Evolutionary conservation across 2,113 vertebrate species (phyloP).

Genomic region (Anarrhichthys ocellatus): DNA sequence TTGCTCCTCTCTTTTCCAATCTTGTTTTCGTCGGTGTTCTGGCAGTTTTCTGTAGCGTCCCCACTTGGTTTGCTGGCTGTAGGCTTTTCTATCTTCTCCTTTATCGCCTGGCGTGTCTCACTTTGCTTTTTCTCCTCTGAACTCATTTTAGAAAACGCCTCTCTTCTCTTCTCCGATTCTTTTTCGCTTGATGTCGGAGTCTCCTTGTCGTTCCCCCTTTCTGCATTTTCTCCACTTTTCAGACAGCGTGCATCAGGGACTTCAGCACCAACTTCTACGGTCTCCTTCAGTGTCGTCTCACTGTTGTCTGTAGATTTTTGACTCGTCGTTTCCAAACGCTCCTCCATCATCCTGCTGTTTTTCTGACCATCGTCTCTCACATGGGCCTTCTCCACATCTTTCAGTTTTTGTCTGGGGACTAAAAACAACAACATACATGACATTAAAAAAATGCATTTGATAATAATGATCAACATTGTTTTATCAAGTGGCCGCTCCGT

Average conservation of each 20-base stretch:
- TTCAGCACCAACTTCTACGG: neutral
- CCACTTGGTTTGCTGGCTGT: neutral
- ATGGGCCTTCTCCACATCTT: neutral
- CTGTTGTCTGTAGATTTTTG: neutral
- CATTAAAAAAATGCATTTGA: neutral
- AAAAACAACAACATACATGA: neutral
- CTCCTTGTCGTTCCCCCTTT: neutral
- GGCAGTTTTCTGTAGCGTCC: neutral
- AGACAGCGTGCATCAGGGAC: neutral
- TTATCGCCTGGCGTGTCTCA: neutral
- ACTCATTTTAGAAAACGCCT: neutral
- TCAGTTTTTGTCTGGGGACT: constrained; percentile 33
- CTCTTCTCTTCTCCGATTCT: neutral
- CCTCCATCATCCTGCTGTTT: neutral
- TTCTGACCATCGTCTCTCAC: neutral
- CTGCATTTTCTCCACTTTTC: neutral
- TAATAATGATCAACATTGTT: neutral
- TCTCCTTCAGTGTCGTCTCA: neutral
- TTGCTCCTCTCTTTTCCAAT: neutral
- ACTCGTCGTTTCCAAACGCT: neutral
- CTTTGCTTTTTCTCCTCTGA: neutral
- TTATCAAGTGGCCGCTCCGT: neutral
- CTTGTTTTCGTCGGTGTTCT: neutral
- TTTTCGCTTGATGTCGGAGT: neutral
- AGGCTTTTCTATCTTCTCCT: neutral